A percentile compares a stretch with the other conserved stretches of the same genome.
Conservation (phyloP, 2,888 invertebrate genomes). For the Standfussiana lucernea region DNA sequence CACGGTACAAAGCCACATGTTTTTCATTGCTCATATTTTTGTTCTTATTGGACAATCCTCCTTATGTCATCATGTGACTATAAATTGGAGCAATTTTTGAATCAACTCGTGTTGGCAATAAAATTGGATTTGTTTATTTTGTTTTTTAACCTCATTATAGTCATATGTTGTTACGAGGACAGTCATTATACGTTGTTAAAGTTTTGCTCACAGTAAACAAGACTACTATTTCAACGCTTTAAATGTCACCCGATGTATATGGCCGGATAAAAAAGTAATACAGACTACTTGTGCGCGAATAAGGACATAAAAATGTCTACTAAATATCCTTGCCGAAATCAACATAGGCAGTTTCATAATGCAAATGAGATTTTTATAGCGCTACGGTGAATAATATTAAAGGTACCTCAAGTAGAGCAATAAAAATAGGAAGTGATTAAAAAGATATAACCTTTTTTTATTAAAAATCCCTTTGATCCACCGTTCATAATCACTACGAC, state of each 20-base stretch:
- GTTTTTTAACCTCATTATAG: constrained; percentile 72
- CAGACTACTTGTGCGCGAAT: constrained; percentile 46
- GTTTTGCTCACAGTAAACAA: constrained; percentile 48
- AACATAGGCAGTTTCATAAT: constrained; percentile 67
- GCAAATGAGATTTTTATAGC: constrained; percentile 74
- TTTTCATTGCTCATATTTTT: constrained; percentile 86
- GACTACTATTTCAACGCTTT: constrained; percentile 31
- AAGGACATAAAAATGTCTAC: constrained; percentile 66
- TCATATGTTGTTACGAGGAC: constrained; percentile 67
- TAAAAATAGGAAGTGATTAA: constrained; percentile 89
- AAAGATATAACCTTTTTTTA: constrained; percentile 86
- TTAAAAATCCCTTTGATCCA: constrained; percentile 85
- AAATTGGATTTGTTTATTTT: constrained; percentile 86
- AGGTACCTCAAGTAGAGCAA: constrained; percentile 73
- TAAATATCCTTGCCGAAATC: constrained; percentile 64
- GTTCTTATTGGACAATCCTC: constrained; percentile 78
- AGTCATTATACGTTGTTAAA: constrained; percentile 48
- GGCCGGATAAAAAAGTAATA: constrained; percentile 42
- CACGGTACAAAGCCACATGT: constrained; percentile 88
- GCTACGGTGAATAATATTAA: constrained; percentile 81
- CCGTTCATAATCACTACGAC: constrained; percentile 86
- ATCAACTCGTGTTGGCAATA: constrained; percentile 84
- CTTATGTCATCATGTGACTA: constrained; percentile 82
- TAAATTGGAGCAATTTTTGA: constrained; percentile 87
- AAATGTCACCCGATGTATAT: constrained; percentile 55